These are phyloP conservation scores for Zosterops lateralis DNA, from an alignment of 2,113 vertebrate species.

Conservation along the genomic window DNA sequence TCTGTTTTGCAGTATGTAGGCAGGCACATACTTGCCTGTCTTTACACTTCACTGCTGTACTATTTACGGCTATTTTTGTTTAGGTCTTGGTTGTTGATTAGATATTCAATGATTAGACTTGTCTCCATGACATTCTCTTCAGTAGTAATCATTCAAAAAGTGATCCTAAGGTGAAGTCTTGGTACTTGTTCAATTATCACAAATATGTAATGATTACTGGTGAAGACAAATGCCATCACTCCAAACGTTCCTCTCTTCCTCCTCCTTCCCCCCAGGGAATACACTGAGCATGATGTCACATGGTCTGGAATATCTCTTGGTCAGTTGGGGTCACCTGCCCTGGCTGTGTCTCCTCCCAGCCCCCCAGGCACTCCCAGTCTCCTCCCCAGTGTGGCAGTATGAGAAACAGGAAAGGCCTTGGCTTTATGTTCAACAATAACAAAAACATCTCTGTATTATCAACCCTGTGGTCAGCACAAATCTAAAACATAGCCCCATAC, in stretches of 20 bases:
- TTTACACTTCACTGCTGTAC: background rate
- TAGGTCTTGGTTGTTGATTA: background rate
- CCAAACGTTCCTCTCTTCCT: accelerated
- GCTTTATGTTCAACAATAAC: background rate
- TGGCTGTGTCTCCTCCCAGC: background rate
- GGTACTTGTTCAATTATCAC: background rate
- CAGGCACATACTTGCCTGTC: background rate
- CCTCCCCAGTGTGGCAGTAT: accelerated
- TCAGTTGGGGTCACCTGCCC: background rate
- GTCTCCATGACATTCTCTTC: background rate
- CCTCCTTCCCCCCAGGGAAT: too few relatives aligned
- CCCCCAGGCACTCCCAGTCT: too few relatives aligned
- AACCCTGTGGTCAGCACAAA: background rate
- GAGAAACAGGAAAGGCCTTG: background rate
- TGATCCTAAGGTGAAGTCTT: background rate
- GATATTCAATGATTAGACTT: background rate
- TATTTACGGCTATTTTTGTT: background rate
- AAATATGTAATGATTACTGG: background rate
- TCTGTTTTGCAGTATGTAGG: background rate
- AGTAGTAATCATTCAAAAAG: background rate
- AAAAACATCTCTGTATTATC: background rate
- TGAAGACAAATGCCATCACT: background rate
- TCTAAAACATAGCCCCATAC: background rate
- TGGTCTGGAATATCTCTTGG: background rate
- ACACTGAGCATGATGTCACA: background rate